phyloP scores from a whole-genome alignment of 2,113 vertebrate species.

The Dicerorhinus sumatrensis region DNA sequence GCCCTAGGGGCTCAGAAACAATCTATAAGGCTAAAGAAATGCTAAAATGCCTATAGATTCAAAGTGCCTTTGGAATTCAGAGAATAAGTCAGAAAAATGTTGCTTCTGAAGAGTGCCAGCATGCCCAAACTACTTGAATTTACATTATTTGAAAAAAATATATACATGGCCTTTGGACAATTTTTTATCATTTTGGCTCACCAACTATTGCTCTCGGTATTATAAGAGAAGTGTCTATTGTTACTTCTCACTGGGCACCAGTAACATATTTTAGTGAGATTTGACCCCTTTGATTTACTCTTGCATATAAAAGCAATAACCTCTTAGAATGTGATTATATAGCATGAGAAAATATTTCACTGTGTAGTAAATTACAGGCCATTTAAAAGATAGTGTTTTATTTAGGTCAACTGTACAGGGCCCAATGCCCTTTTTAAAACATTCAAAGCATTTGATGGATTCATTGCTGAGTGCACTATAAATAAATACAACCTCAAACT shows the following conservation, averaged over 20 bases:
- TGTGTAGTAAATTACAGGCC: slow-evolving; percentile 45
- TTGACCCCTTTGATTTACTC: slow-evolving; percentile 43
- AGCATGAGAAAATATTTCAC: slow-evolving; percentile 51
- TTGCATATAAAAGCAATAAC: slow-evolving; percentile 6
- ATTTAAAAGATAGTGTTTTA: slow-evolving; percentile 54
- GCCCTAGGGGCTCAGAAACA: not conserved
- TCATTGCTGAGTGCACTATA: slow-evolving; percentile 62
- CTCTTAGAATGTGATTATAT: slow-evolving; percentile 40
- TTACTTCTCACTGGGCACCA: not conserved
- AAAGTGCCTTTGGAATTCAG: not conserved
- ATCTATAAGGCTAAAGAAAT: not conserved
- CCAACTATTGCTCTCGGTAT: not conserved
- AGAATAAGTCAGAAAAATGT: not conserved
- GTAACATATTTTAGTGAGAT: slow-evolving; percentile 1
- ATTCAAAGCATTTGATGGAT: slow-evolving; percentile 65
- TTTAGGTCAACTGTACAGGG: slow-evolving; percentile 64
- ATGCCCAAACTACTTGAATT: not conserved
- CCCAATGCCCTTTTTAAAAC: slow-evolving; percentile 58
- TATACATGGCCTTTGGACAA: not conserved
- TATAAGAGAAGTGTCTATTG: not conserved
- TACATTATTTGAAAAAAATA: not conserved
- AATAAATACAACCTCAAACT: slow-evolving; percentile 61
- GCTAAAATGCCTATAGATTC: not conserved
- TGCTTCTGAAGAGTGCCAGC: not conserved
- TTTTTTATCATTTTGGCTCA: not conserved